phyloP scores from a whole-genome alignment of 2,888 invertebrate genomes.

The Proisotoma minuta region DNA sequence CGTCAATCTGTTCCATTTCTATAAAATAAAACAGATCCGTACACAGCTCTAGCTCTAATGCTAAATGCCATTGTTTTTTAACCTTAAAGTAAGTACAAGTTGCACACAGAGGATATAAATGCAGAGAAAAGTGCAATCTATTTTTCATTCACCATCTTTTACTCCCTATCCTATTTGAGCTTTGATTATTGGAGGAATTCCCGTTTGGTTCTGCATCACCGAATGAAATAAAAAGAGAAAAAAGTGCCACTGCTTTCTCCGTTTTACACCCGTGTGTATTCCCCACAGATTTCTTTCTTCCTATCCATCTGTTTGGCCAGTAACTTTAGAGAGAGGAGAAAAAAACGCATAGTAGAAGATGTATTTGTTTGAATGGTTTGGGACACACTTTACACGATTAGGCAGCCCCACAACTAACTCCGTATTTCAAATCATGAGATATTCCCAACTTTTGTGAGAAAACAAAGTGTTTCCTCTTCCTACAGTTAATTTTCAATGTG shows the following conservation, averaged over 20 bases:
- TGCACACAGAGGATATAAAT: too few species aligned
- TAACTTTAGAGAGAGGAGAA: constrained; percentile 20
- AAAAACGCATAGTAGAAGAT: constrained; percentile 19
- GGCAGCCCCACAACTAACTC: neutral
- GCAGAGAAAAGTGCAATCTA: too few species aligned
- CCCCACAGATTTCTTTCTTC: constrained; percentile 22
- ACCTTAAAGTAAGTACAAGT: too few species aligned
- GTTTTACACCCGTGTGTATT: constrained; percentile 19
- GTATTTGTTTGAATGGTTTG: constrained; percentile 5
- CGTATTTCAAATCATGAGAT: neutral
- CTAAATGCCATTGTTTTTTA: too few species aligned
- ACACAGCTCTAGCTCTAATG: too few species aligned
- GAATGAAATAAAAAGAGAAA: constrained; percentile 8
- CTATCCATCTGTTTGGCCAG: constrained; percentile 13
- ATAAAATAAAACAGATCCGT: neutral
- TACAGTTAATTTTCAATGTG: constrained; percentile 11
- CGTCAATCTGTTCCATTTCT: neutral
- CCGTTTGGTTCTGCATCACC: constrained; percentile 8
- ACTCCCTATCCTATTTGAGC: constrained; percentile 1
- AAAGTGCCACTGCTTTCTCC: constrained; percentile 5
- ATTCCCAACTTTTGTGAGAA: constrained; percentile 11
- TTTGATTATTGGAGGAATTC: constrained; percentile 12
- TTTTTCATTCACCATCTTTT: too few species aligned
- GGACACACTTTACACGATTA: constrained; percentile 15
- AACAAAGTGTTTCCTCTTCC: constrained; percentile 19